Evolutionary conservation across 1,140 invertebrate genomes (phyloP).

Genomic region (Idris sp.): DNA sequence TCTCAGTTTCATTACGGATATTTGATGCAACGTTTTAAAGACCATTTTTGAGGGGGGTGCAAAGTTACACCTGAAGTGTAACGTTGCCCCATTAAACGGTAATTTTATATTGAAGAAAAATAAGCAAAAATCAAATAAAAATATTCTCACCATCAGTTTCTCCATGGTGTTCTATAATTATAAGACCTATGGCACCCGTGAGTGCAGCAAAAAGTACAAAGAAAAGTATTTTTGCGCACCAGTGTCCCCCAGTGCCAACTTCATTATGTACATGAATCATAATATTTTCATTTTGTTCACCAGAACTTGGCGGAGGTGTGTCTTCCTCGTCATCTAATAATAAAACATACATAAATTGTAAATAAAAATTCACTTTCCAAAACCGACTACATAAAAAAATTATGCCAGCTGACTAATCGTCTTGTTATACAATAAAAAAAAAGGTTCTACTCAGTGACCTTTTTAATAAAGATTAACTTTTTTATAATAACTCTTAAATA

Average conservation of each 20-base stretch:
- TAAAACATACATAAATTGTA: constrained; percentile 1
- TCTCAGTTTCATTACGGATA: too few relatives aligned
- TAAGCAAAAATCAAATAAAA: constrained; percentile 11
- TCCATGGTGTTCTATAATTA: constrained; percentile 88
- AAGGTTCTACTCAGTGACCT: too few relatives aligned
- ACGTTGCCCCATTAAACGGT: too few relatives aligned
- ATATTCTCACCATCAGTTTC: constrained; percentile 84
- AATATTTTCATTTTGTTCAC: constrained; percentile 80
- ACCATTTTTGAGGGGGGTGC: too few relatives aligned
- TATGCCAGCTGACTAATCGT: too few relatives aligned
- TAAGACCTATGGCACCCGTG: constrained; percentile 84
- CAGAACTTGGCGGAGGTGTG: constrained; percentile 60
- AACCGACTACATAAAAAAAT: too few relatives aligned
- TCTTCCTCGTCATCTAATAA: constrained; percentile 73
- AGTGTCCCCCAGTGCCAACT: constrained; percentile 85
- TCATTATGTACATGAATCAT: constrained; percentile 88
- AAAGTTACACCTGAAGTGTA: too few relatives aligned
- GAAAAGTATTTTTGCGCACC: constrained; percentile 90
- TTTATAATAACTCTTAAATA: too few relatives aligned
- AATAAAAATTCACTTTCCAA: too few relatives aligned
- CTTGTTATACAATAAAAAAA: too few relatives aligned
- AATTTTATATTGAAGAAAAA: constrained; percentile 2
- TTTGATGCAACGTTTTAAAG: too few relatives aligned
- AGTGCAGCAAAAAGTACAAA: constrained; percentile 85
- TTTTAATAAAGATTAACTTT: too few relatives aligned